Evolutionary conservation across 92 coral and sea anemone genomes (phyloP).

Genomic region (Isaurus tuberculatus): DNA sequence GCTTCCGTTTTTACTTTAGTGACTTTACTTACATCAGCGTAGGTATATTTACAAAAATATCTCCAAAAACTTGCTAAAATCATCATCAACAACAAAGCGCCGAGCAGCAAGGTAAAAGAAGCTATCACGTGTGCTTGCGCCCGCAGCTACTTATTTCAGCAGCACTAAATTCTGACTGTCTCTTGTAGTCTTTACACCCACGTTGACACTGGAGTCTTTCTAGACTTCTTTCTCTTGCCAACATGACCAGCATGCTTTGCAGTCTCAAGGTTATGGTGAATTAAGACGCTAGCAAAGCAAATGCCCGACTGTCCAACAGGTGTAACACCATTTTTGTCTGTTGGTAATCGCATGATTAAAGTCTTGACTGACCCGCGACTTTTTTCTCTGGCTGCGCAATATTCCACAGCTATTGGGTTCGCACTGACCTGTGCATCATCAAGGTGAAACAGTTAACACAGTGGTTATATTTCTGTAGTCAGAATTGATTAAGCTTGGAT

Average conservation of each 20-base stretch:
- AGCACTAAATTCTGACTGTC: background rate
- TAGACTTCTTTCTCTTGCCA: constrained; percentile 8
- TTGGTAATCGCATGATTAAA: constrained; percentile 63
- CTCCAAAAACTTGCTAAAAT: no score
- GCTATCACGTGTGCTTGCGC: background rate
- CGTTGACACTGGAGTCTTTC: constrained; percentile 27
- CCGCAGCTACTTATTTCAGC: background rate
- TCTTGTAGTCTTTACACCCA: constrained; percentile 18
- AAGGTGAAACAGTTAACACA: background rate
- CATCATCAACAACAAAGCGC: background rate
- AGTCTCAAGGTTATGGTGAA: constrained; percentile 35
- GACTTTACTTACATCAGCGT: no score
- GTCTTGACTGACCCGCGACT: constrained; percentile 65
- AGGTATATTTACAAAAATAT: no score
- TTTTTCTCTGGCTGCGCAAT: constrained; percentile 60
- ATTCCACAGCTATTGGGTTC: constrained; percentile 66
- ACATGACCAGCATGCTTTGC: constrained; percentile 5
- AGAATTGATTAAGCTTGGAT: background rate
- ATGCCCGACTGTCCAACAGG: constrained; percentile 78
- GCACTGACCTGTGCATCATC: constrained; percentile 49
- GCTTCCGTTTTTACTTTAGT: no score
- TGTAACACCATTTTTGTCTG: constrained; percentile 64
- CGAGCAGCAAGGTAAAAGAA: background rate
- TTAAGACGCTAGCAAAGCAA: constrained; percentile 75
- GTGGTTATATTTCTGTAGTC: background rate